Evolutionary conservation across 2,113 vertebrate genomes (phyloP).

Genomic region (Noctilio leporinus): DNA sequence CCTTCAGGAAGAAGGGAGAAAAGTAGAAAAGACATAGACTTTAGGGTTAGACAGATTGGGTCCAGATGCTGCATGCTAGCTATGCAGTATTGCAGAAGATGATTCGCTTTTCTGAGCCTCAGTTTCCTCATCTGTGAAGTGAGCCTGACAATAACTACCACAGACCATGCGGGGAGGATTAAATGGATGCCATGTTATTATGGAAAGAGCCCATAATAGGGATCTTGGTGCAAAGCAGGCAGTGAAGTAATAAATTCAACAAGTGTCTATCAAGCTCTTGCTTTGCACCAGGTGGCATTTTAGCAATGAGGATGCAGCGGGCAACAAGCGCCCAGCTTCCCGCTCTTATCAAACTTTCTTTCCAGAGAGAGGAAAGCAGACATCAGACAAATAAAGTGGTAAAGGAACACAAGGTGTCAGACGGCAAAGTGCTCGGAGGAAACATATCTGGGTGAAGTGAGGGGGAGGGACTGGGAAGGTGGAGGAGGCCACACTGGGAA

Average conservation of each 20-base stretch:
- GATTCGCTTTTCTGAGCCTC: background rate
- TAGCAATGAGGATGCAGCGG: background rate
- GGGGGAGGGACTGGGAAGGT: accelerated
- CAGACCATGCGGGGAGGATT: background rate
- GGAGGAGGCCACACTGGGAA: background rate
- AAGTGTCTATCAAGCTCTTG: background rate
- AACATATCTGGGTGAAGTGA: background rate
- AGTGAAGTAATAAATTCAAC: background rate
- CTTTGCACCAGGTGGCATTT: background rate
- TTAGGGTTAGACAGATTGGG: background rate
- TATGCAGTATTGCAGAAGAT: too few relatives aligned
- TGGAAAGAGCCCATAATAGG: background rate
- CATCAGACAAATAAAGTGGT: background rate
- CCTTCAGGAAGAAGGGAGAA: background rate
- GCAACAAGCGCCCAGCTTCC: background rate
- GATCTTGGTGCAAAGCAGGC: background rate
- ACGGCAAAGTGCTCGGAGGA: background rate
- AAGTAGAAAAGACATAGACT: background rate
- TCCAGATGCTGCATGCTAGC: background rate
- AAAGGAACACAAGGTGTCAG: background rate
- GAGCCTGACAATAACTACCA: background rate
- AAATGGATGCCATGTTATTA: background rate
- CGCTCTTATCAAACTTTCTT: background rate
- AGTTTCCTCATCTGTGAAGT: background rate
- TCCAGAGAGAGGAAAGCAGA: background rate